phyloP scores from a whole-genome alignment of 2,113 vertebrate genomes.

The Toxotes jaculatrix region DNA sequence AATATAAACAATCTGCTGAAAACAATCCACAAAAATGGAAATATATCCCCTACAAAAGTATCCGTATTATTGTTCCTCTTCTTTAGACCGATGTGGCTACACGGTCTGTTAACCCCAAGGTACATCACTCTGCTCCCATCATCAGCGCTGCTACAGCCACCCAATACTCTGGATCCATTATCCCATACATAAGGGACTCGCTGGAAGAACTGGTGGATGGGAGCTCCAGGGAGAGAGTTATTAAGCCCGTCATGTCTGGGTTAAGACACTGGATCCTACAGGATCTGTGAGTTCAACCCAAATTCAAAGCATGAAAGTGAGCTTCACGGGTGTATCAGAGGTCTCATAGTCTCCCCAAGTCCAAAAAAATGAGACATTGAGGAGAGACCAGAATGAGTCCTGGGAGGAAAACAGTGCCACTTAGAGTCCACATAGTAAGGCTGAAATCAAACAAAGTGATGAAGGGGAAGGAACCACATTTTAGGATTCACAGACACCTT shows the following conservation, averaged over 20 bases:
- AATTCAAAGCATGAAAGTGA: conserved; percentile 22
- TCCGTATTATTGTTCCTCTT: conserved; percentile 43
- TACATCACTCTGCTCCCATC: conserved; percentile 54
- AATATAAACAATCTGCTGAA: conserved; percentile 56
- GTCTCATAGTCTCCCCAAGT: conserved; percentile 21
- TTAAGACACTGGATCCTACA: conserved; percentile 40
- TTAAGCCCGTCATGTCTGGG: conserved; percentile 21
- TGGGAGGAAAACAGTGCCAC: conserved; percentile 42
- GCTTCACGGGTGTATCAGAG: conserved; percentile 15
- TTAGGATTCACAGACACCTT: conserved; percentile 77
- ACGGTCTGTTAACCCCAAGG: conserved; percentile 31
- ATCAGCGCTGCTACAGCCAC: conserved; percentile 15
- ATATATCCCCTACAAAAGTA: conserved; percentile 31
- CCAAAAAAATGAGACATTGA: conserved; percentile 24
- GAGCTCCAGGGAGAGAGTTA: conserved; percentile 37
- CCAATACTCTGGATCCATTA: conserved; percentile 30
- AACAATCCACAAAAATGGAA: conserved; percentile 52
- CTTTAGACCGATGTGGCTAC: conserved; percentile 29
- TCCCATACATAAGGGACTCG: conserved; percentile 17
- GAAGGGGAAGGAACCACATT: conserved; percentile 53
- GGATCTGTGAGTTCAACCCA: conserved; percentile 51
- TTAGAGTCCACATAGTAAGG: conserved; percentile 47
- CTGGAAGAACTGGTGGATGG: conserved; percentile 21
- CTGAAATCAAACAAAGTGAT: conserved; percentile 48
- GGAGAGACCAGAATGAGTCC: conserved; percentile 34